Evolutionary conservation across 2,888 invertebrate genomes (phyloP).

Genomic region (Epistrophe eligans): DNA sequence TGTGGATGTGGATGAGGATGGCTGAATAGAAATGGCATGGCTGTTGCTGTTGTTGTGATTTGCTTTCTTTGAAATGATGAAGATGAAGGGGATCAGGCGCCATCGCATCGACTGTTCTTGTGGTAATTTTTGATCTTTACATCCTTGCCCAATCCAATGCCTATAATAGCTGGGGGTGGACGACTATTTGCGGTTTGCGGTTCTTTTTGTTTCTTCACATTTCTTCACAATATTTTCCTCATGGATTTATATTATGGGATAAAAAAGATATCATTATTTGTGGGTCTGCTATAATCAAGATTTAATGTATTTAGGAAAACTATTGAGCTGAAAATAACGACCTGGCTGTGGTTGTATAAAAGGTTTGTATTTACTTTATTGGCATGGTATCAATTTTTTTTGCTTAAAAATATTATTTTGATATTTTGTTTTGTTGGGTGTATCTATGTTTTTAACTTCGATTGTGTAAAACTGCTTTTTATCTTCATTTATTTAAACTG

Average conservation of each 20-base stretch:
- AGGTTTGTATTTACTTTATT: constrained; percentile 33
- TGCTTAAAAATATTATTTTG: not conserved
- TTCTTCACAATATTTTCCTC: constrained; percentile 25
- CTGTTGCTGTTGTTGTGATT: constrained; percentile 8
- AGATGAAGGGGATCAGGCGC: constrained; percentile 30
- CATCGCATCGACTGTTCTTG: not conserved
- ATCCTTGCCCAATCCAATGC: not conserved
- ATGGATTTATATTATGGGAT: constrained; percentile 5
- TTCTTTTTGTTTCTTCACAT: constrained; percentile 15
- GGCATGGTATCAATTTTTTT: constrained; percentile 5
- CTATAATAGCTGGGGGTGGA: not conserved
- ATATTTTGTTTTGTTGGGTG: not conserved
- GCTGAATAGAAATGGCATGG: not conserved
- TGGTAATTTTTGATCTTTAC: constrained; percentile 15
- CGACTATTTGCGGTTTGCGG: not conserved
- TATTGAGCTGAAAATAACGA: constrained; percentile 61
- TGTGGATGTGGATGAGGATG: not conserved
- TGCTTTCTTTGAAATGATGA: not conserved
- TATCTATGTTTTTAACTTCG: not conserved
- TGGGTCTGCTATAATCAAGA: constrained; percentile 29
- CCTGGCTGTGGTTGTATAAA: constrained; percentile 30
- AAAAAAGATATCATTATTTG: constrained; percentile 13
- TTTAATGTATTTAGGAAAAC: constrained; percentile 59
- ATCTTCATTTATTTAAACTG: not conserved
- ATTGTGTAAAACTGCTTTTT: not conserved